Evolutionary conservation across 2,797 vertebrate species (phyloP).

Genomic region (Phoebastria nigripes): DNA sequence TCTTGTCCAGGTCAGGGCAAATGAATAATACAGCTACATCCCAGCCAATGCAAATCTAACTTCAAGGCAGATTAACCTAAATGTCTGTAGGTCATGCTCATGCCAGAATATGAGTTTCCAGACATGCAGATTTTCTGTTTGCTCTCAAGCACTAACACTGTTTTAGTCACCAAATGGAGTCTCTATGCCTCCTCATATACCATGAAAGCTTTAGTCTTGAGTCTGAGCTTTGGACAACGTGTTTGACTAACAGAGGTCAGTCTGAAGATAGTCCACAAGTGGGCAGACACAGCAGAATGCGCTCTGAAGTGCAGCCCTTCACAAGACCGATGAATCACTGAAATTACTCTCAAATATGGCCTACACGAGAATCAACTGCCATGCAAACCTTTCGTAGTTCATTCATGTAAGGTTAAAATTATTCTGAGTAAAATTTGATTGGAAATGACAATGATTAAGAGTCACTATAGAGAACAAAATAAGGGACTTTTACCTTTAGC

Average conservation of each 20-base stretch:
- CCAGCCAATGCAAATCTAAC: constrained; percentile 47
- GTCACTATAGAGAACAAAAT: background rate
- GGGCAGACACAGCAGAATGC: background rate
- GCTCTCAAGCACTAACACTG: background rate
- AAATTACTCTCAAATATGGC: background rate
- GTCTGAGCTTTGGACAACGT: background rate
- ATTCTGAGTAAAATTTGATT: background rate
- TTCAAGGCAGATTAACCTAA: background rate
- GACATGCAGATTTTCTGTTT: constrained; percentile 57
- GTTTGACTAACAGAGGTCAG: background rate
- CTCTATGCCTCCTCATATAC: background rate
- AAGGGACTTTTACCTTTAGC: constrained; percentile 66
- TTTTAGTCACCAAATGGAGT: constrained; percentile 13
- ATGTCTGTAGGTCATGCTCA: constrained; percentile 23
- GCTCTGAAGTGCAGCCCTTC: background rate
- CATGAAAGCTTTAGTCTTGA: background rate
- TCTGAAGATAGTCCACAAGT: background rate
- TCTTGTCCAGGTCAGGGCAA: constrained; percentile 23
- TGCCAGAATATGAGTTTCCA: constrained; percentile 2
- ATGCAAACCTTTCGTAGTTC: background rate
- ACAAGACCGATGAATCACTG: background rate
- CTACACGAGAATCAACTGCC: background rate
- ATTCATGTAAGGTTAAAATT: background rate
- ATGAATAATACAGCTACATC: background rate
- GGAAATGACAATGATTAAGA: background rate